Base-by-base conservation (phyloP, 2,113 vertebrate genomes). In the Eulemur rufifrons region DNA sequence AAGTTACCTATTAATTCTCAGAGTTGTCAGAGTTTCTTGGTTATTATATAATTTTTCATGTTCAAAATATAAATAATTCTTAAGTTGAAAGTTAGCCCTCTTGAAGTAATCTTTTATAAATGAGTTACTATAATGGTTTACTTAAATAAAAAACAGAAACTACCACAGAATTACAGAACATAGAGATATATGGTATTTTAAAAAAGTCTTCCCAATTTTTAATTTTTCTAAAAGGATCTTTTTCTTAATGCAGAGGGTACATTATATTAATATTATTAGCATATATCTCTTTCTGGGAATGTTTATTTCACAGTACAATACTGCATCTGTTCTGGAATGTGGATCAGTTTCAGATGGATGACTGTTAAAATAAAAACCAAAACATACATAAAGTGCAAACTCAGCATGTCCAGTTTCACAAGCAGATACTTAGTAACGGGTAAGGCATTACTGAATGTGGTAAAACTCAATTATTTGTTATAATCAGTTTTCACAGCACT, bases 51-150 rank as follows among this genome's bases (percentile, higher is more conserved):
- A 74, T 25, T 13, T 88, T 80, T 88, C 29, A 59, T 77, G 27
- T 76, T 45, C 25, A 94, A 86, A 89, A 76, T 20, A 77, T 86
- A 95, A 83, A 71, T 81, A 86, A 77, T 76, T 74, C 74, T 77
- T 88, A 64, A 68, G 25, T 52, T 94, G 29, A 89, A 94, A 92
- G 39, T 73, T 61, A 56, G 37, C 52, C 59, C 64, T 87, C 27
- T 39, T 81, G 14, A 95, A 91, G 59, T 76, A 91, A 94, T 21
- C 69, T 86, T 87, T 90, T 89, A 59, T 84, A 84, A 76, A 52
- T 74, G 14, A 89, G 18, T 78, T 77, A 87, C 64, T 90, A 84
- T 64, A 94, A 74, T 64, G 21, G 23, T 64, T 95, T 87, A 68
- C 56, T 66, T 86, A 85, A 86, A 59, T 82, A 47, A 89, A 92